Evolutionary conservation across 2,797 vertebrate genomes (phyloP).

Genomic region (Gallinago stenura): DNA sequence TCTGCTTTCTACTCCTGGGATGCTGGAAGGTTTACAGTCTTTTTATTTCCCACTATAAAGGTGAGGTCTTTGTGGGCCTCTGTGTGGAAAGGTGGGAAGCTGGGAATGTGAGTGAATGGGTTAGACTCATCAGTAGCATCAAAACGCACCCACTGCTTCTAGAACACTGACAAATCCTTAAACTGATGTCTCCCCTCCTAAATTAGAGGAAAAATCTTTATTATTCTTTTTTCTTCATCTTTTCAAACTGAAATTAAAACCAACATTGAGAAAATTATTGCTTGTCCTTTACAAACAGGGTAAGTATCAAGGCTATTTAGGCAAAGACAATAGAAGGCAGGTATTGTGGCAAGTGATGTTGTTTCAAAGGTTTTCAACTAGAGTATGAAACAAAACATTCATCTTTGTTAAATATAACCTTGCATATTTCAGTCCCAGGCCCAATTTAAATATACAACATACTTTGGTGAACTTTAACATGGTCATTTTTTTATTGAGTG

Average conservation of each 20-base stretch:
- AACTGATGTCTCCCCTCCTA: neutral
- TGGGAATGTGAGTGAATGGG: neutral
- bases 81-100: neutral
- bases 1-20: neutral
- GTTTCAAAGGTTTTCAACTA: slow-evolving; percentile 5
- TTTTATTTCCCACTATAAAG: neutral
- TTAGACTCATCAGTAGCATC: neutral
- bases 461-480: neutral
- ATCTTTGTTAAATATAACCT: slow-evolving; percentile 18
- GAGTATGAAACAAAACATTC: neutral
- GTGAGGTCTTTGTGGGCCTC: neutral
- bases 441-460: neutral
- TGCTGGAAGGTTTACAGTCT: neutral
- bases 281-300: neutral
- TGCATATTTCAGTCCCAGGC: neutral
- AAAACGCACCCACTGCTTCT: neutral
- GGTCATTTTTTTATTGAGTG: neutral
- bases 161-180: neutral
- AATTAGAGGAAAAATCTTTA: neutral
- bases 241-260: neutral
- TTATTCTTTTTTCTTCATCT: neutral
- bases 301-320: neutral
- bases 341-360: neutral
- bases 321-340: neutral
- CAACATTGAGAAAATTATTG: neutral